Conservation (phyloP, 2,113 vertebrate species). For the Camelus dromedarius region DNA sequence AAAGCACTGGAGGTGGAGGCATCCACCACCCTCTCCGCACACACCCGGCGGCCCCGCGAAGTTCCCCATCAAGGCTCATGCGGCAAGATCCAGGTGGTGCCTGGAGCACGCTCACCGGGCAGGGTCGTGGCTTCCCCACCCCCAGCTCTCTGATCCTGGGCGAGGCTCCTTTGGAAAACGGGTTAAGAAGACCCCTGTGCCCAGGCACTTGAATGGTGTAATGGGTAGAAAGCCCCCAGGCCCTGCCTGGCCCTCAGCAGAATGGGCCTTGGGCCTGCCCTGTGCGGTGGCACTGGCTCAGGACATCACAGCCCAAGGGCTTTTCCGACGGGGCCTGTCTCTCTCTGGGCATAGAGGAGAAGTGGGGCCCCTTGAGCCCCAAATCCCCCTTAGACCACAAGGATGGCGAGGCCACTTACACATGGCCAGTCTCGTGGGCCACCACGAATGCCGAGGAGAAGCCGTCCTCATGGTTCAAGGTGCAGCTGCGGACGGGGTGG, state of each 20-base stretch:
- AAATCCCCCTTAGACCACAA: neutral
- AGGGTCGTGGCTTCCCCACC: no score
- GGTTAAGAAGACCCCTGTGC: no score
- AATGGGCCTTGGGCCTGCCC: neutral
- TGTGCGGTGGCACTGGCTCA: accelerated
- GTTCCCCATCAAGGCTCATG: neutral
- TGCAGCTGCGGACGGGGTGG: conserved; percentile 98
- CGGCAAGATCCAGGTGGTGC: neutral
- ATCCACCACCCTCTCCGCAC: neutral
- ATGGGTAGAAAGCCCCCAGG: no score
- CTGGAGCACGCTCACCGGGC: accelerated
- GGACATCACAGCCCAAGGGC: neutral
- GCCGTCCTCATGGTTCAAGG: conserved; percentile 98
- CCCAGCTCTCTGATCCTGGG: neutral
- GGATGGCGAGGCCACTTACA: conserved; percentile 91
- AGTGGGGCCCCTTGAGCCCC: accelerated
- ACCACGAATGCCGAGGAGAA: conserved; percentile 99
- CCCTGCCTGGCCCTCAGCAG: neutral
- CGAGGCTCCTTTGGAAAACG: neutral
- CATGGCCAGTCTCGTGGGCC: conserved; percentile 98
- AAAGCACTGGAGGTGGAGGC: accelerated
- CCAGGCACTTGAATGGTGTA: accelerated
- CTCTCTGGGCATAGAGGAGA: neutral
- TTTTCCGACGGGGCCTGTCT: neutral
- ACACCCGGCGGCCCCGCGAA: accelerated